phyloP scores from a whole-genome alignment of 2,797 vertebrate genomes.

The Typhlichthys eigenmanni region DNA sequence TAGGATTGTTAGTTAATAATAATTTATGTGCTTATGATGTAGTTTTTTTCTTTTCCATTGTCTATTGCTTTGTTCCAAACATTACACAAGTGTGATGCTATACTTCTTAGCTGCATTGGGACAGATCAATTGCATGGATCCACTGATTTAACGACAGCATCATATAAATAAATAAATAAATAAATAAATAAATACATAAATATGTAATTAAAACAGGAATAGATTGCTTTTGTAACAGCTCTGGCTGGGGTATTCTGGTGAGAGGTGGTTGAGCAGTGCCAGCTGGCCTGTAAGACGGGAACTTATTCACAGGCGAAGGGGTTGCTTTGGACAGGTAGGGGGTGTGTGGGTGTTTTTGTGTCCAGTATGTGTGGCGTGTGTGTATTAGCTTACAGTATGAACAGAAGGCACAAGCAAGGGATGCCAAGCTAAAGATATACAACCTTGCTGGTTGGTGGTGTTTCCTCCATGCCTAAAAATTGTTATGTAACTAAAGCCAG shows the following conservation, averaged over 20 bases:
- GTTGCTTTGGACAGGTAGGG: constrained; percentile 57
- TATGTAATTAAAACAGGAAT: constrained; percentile 3
- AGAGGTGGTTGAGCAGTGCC: constrained; percentile 62
- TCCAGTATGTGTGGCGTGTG: constrained; percentile 3
- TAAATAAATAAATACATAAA: constrained; percentile 29
- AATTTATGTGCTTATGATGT: too few relatives aligned
- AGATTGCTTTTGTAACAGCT: constrained; percentile 45
- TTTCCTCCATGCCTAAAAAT: constrained; percentile 35
- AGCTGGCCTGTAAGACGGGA: constrained; percentile 62
- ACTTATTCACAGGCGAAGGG: constrained; percentile 54
- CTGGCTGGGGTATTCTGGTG: constrained; percentile 31
- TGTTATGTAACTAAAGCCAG: constrained; percentile 60
- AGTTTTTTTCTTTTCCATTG: too few relatives aligned
- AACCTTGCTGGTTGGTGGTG: constrained; percentile 57
- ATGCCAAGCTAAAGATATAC: constrained; percentile 51
- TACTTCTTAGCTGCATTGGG: not conserved
- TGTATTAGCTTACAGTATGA: constrained; percentile 36
- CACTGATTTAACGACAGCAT: constrained; percentile 14
- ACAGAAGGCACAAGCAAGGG: constrained; percentile 67
- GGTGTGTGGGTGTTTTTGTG: constrained; percentile 48
- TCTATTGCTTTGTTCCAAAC: too few relatives aligned
- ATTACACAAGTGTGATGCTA: too few relatives aligned
- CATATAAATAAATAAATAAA: too few relatives aligned
- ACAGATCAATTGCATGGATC: not conserved
- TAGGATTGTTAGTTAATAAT: too few relatives aligned